Conservation (phyloP, 2,797 vertebrate species). For the Simalia tracyae region DNA sequence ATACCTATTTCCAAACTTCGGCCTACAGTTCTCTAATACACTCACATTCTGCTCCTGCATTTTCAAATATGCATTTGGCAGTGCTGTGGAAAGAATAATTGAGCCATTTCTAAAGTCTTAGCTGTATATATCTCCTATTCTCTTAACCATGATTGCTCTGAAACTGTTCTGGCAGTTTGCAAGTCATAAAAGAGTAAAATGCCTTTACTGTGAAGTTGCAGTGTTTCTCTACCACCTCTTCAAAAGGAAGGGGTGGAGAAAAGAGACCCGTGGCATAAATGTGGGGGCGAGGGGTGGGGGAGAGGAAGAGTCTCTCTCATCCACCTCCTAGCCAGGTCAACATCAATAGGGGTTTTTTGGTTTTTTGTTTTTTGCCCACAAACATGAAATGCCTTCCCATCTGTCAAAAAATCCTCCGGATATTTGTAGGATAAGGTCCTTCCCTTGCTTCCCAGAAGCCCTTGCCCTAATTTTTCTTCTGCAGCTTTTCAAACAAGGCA, state of each 20-base stretch:
- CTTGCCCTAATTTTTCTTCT: not conserved
- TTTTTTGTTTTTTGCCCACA: fast-evolving
- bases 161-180: conserved; percentile 22
- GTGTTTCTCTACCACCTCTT: not conserved
- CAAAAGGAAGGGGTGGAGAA: not conserved
- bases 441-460: not conserved
- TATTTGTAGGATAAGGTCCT: not conserved
- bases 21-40: not conserved
- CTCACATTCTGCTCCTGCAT: not conserved
- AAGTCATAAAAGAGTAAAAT: conserved; percentile 10
- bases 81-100: conserved; percentile 7
- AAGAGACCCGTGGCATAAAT: not conserved
- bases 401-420: not conserved
- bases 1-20: not conserved
- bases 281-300: not conserved
- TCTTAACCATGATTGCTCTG: conserved; percentile 33
- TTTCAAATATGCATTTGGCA: conserved; percentile 24
- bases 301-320: not conserved
- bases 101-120: conserved; percentile 15
- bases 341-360: not conserved
- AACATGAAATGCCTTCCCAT: not conserved
- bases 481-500: not conserved
- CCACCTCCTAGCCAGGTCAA: conserved; percentile 1
- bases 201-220: not conserved
- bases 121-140: not conserved